These are phyloP conservation scores for Ochotona princeps DNA, from an alignment of 2,113 vertebrate genomes.

Conservation along the genomic window DNA sequence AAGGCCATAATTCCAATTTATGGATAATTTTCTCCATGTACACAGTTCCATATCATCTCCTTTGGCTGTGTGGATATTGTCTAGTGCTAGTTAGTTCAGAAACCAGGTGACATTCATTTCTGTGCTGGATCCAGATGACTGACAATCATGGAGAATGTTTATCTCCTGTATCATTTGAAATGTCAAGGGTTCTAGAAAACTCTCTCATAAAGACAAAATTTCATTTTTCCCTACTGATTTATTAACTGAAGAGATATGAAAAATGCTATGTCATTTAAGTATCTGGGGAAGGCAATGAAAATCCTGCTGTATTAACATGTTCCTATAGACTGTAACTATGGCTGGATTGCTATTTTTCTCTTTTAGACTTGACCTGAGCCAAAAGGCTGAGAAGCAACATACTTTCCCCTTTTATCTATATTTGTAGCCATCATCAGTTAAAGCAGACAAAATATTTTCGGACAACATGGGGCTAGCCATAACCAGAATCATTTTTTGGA, in stretches of 20 bases:
- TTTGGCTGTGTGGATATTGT: not conserved
- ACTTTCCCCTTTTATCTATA: not conserved
- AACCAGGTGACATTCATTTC: conserved; percentile 15
- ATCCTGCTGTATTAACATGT: not conserved
- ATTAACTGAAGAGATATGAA: not conserved
- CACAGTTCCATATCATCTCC: not conserved
- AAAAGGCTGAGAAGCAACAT: no score
- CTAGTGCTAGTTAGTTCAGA: not conserved
- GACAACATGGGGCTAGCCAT: not conserved
- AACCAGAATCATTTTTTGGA: not conserved
- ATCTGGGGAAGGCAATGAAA: conserved; percentile 8
- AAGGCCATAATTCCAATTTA: conserved; percentile 2
- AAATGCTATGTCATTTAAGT: conserved; percentile 42
- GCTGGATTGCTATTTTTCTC: not conserved
- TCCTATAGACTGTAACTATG: not conserved
- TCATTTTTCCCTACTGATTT: conserved; percentile 34
- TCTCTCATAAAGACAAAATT: not conserved
- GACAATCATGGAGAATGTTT: not conserved
- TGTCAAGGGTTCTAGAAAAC: not conserved
- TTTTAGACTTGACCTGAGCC: no score
- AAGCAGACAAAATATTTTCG: not conserved
- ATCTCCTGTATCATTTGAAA: not conserved
- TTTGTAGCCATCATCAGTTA: not conserved
- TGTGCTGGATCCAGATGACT: not conserved
- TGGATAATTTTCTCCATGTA: not conserved